Evolutionary conservation across 2,113 vertebrate species (phyloP), one percentile per base, ranked within the genome.

Genomic region (Holacanthus passer): DNA sequence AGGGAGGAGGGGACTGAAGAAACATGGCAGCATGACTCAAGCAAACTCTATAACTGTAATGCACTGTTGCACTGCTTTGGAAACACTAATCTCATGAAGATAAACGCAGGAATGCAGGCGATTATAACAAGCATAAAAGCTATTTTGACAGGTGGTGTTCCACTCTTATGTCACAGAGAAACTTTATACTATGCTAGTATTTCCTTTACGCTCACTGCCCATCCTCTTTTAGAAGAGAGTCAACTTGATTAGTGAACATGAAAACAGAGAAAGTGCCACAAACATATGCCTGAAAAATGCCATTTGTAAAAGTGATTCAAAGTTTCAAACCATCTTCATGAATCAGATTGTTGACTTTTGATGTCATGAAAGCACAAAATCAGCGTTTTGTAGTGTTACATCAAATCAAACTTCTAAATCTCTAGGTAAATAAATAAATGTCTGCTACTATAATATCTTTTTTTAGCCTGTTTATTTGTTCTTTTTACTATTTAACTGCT

Each of bases 31-130:
- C 24, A 20, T 77, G 71, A 88, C 85, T 82, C 64, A 75, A 59
- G 31, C 84, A 76, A 82, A 70, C 76, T 45, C 55, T 56, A 81
- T 27, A 74, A 73, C 45, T 52, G 64, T 58, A 59, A 79, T 50
- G 39, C 50, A 37, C 68, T 48, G 62, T 66, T 16, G 55, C 50
- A 41, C 77, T 74, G 86, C 66, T 78, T 71, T 92, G 77, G 90
- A 90, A 86, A 91, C 60, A 58, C 50, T 90, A 79, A 89, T 91
- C 87, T 83, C 60, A 39, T 63, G 50, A 52, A 82, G 69, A 67
- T 50, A 77, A 80, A 82, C 43, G 58, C 56, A 79, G 31, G 82
- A 87, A 88, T 55, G 62, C 24, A 64, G 16, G 65, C 0, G 39
- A 79, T 83, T 79, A 87, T 17, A 64, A 56, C 32, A 17, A 53